Evolutionary conservation across 2,888 invertebrate genomes (phyloP), one percentile per base, ranked within the genome.

Genomic region (Microdon myrmicae): DNA sequence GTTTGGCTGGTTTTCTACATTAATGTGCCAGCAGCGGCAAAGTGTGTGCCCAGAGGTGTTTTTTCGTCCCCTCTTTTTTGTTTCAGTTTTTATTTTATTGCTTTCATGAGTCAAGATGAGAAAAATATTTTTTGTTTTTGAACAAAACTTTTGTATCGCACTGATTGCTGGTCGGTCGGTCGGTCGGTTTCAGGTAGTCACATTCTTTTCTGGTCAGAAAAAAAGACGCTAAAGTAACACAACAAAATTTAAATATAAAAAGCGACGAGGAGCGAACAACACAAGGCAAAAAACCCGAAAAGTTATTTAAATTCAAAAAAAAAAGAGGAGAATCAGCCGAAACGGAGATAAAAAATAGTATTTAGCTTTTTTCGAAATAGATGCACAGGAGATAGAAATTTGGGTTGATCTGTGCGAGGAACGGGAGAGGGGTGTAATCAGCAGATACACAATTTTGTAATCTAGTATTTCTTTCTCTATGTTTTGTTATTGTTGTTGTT

Each of bases 1-100:
- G 64, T 47, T 64, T 64, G 64, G 64, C 64, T 64, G 58, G 64
- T 64, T 64, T n/a, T 64, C 61, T 64, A 47, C 51, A 58, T 47
- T 64, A 43, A 58, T 58, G 26, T 45, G 49, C 58, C 43, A 60
- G 55, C 64, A 55, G 49, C 61, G 14, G 38, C 45, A 44, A n/a
- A n/a, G n/a, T n/a, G n/a, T n/a, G n/a, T n/a, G 53, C 44, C 17
- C 38, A 45, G 54, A 7, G 38, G 29, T 56, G 48, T 41, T 26
- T 37, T 54, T 8, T 14, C 32, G 4, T 6, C 10, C 25, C 49
- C 49, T 13, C 2, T 22, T 17, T 35, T 37, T 37, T 23, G n/a
- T n/a, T 22, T n/a, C 23, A 3, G 5, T 34, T 20, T 41, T 12
- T 19, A 10, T 32, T 34, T 38, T 41, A 55, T 32, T 55, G 39